Conservation (phyloP, 1,140 invertebrate species). For the Batillaria attramentaria region DNA sequence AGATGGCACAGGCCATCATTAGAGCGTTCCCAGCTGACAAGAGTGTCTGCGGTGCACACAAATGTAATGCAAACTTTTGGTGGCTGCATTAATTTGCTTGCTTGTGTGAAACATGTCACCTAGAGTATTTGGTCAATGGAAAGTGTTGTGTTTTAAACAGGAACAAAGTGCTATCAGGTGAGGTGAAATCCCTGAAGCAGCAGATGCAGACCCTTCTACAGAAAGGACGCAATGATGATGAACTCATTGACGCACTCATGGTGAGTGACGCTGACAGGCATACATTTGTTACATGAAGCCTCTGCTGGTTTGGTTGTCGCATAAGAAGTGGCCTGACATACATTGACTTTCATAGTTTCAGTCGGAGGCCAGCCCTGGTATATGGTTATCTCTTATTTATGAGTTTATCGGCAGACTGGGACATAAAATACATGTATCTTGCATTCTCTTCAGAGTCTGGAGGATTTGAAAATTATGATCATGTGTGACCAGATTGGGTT, state of each 20-base stretch:
- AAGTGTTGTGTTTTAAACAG: slow-evolving; percentile 47
- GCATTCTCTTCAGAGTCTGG: too few relatives aligned
- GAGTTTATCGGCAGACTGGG: too few relatives aligned
- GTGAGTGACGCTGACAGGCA: slow-evolving; percentile 43
- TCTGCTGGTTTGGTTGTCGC: background rate
- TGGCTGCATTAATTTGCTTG: too few relatives aligned
- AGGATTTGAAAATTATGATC: too few relatives aligned
- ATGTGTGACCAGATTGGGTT: too few relatives aligned
- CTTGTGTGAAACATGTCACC: too few relatives aligned
- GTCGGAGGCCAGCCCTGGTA: background rate
- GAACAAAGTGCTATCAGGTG: slow-evolving; percentile 66
- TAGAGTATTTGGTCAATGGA: too few relatives aligned
- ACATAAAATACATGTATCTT: too few relatives aligned
- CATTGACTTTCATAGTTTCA: background rate
- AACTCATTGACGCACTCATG: slow-evolving; percentile 66
- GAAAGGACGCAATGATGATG: slow-evolving; percentile 70
- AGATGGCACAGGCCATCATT: too few relatives aligned
- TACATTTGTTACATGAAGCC: background rate
- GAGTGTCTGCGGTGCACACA: too few relatives aligned
- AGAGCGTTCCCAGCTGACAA: too few relatives aligned
- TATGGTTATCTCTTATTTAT: background rate
- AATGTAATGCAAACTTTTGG: too few relatives aligned
- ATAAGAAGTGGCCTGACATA: background rate
- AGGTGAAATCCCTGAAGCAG: slow-evolving; percentile 62
- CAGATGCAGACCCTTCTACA: slow-evolving; percentile 66